phyloP scores from a whole-genome alignment of 2,888 invertebrate genomes.

The Euplagia quadripunctaria region DNA sequence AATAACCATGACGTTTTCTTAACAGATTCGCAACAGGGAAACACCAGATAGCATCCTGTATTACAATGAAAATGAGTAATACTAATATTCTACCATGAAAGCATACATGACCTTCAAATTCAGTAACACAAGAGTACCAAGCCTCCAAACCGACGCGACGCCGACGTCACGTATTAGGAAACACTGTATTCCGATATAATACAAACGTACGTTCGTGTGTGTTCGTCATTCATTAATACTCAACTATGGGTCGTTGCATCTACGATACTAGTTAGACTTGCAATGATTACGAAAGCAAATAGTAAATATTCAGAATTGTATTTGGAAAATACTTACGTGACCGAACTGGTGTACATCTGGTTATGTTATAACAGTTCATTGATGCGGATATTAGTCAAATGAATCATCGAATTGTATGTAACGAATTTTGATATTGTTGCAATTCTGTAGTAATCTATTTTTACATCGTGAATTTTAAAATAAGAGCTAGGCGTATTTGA shows the following conservation, averaged over 20 bases:
- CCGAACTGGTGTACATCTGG: constrained; percentile 53
- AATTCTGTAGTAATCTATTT: constrained; percentile 29
- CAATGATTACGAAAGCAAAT: constrained; percentile 30
- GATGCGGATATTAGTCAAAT: constrained; percentile 58
- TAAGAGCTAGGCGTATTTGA: neutral
- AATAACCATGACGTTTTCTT: constrained; percentile 40
- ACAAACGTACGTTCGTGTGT: neutral
- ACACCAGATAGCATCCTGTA: constrained; percentile 55
- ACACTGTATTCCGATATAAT: constrained; percentile 15
- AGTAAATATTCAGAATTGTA: constrained; percentile 18
- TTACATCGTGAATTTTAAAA: constrained; percentile 11
- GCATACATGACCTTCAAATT: constrained; percentile 56
- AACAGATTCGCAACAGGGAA: constrained; percentile 53
- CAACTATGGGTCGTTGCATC: neutral
- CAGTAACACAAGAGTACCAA: constrained; percentile 49
- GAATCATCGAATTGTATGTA: constrained; percentile 63
- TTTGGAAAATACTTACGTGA: constrained; percentile 47
- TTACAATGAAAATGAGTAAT: constrained; percentile 54
- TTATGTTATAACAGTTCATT: constrained; percentile 70
- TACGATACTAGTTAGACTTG: constrained; percentile 12
- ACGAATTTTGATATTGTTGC: constrained; percentile 41
- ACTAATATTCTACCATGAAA: constrained; percentile 31
- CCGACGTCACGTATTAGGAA: constrained; percentile 50
- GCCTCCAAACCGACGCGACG: constrained; percentile 62
- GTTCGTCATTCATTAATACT: constrained; percentile 33